Conservation (phyloP, 2,797 vertebrate species). For the Coregonus sp. region DNA sequence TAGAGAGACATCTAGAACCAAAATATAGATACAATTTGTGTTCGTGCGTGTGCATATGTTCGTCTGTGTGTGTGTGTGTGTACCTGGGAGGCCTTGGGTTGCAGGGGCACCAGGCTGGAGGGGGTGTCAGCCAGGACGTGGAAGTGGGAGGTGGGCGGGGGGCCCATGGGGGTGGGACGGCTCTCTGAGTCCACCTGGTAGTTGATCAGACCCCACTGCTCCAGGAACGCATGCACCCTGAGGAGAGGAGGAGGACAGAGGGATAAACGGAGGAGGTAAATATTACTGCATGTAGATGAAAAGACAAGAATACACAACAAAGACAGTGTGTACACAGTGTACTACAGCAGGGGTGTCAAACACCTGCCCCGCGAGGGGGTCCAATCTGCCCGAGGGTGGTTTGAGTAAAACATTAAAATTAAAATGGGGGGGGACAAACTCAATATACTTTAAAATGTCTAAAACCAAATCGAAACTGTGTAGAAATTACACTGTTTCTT, state of each 20-base stretch:
- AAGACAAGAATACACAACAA: too few relatives aligned
- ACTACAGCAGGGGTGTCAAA: too few relatives aligned
- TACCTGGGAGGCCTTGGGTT: conserved; percentile 93
- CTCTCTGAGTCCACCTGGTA: conserved; percentile 98
- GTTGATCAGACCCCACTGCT: conserved; percentile 97
- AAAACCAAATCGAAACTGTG: too few relatives aligned
- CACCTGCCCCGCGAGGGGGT: too few relatives aligned
- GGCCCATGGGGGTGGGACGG: conserved; percentile 94
- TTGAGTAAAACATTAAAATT: too few relatives aligned
- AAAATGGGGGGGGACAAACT: too few relatives aligned
- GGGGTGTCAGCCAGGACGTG: conserved; percentile 94
- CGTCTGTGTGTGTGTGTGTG: background rate
- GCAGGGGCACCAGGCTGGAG: conserved; percentile 91
- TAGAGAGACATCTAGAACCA: background rate
- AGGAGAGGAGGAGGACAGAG: background rate
- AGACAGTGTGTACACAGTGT: too few relatives aligned
- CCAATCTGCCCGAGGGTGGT: too few relatives aligned
- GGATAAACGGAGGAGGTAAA: background rate
- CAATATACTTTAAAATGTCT: too few relatives aligned
- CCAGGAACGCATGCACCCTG: conserved; percentile 94
- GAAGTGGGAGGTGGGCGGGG: conserved; percentile 94
- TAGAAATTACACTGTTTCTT: too few relatives aligned
- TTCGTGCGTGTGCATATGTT: too few relatives aligned
- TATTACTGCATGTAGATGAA: background rate
- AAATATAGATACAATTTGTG: background rate